Evolutionary conservation across 37 sponge, comb jelly and placozoan genomes (phyloP), one percentile per base, ranked within the genome.

Genomic region (Mnemiopsis leidyi): DNA sequence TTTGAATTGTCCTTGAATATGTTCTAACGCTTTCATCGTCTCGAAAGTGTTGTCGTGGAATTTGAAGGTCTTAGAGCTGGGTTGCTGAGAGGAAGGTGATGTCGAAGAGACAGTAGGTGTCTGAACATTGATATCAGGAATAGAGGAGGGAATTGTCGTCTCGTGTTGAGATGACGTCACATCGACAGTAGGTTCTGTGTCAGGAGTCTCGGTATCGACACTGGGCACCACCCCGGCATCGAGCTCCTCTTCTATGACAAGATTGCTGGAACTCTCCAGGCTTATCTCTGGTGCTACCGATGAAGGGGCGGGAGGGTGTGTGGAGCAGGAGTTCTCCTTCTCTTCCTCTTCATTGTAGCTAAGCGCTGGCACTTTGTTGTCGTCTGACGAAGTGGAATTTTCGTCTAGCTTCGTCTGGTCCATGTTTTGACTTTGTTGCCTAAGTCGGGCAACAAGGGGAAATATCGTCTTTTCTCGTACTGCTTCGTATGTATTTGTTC

Each of bases 211-310:
- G 2, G 2, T 21, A 21, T 69, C 73, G 7, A 25, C 24, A 25
- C 21, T 21, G 23, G 73, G 73, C 21, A 25, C 73, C 73, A 69
- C 73, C n/a, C 73, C 73, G 3, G 73, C 29, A 25, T 69, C 73
- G 2, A 69, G 73, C 73, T 69, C 73, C 73, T 69, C 73, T 69
- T 69, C 73, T 25, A 69, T 28, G 29, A 69, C 73, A 23, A 28
- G 28, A 25, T 69, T 3, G 24, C n/a, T 21, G 73, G 73, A 28
- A 69, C 29, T 25, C 29, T 25, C 73, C 18, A 18, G 18, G 9
- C 18, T 21, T 23, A 69, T 20, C 24, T 1, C 29, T 25, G 24
- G 73, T 23, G 73, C 73, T 5, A 5, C 13, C 9, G 9, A 5
- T 48, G 61, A 13, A 2, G 9, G 73, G 24, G 9, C 73, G 1